Conservation (phyloP, 35 echinoderm and acorn worm species). For the Ophiothrix spiculata region DNA sequence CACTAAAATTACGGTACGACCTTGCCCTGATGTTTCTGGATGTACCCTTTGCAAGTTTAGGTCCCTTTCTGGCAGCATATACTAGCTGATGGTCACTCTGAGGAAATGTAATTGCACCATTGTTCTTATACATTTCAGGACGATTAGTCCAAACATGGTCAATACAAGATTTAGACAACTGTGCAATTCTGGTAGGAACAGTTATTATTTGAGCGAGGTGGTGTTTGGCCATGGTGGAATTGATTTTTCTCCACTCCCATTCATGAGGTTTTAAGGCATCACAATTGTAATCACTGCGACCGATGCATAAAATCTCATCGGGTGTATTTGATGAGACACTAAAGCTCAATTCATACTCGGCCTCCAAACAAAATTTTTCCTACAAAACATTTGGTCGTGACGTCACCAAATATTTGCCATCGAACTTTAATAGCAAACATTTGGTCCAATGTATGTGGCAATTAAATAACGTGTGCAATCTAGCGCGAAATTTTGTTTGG, state of each 20-base stretch:
- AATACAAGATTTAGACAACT: not conserved
- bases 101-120: not conserved
- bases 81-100: not conserved
- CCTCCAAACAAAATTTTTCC: no score
- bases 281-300: conserved; percentile 26
- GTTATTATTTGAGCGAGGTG: not conserved
- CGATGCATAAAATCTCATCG: not conserved
- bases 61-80: not conserved
- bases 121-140: not conserved
- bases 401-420: no score
- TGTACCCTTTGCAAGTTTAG: not conserved
- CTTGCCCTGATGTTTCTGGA: not conserved
- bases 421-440: no score
- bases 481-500: no score
- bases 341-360: no score
- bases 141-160: not conserved
- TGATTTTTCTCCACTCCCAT: not conserved
- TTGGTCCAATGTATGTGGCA: no score
- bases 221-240: not conserved
- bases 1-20: not conserved
- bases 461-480: no score
- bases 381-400: no score
- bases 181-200: not conserved
- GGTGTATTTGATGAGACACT: not conserved
- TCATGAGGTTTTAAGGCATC: not conserved